Conservation (phyloP, 2,888 invertebrate species). For the Caenorhabditis sinica region DNA sequence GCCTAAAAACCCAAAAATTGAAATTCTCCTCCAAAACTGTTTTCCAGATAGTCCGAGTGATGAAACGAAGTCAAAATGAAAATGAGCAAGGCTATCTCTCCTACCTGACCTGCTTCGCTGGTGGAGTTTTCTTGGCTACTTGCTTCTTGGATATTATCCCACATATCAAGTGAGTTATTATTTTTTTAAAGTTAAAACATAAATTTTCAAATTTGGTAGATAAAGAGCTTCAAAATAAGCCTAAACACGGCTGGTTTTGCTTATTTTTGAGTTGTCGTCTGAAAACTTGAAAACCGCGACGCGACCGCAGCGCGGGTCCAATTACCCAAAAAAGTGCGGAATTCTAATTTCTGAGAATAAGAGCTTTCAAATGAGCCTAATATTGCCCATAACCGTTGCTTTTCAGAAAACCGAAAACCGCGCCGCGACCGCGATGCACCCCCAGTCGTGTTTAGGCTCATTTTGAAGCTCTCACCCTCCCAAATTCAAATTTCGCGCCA, state of each 20-base stretch:
- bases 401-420: too few species aligned
- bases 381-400: neutral
- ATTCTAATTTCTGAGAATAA: neutral
- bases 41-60: conserved; percentile 59
- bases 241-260: conserved; percentile 1
- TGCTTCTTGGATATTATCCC: conserved; percentile 82
- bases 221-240: conserved; percentile 26
- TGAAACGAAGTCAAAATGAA: conserved; percentile 66
- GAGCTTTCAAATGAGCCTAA: conserved; percentile 2
- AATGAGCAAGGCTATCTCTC: conserved; percentile 61
- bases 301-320: too few species aligned
- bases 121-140: conserved; percentile 80
- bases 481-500: neutral
- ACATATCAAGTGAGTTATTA: conserved; percentile 75
- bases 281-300: too few species aligned
- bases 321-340: too few species aligned
- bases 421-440: neutral
- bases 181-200: neutral
- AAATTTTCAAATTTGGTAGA: neutral
- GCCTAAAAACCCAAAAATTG: neutral
- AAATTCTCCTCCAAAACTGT: neutral
- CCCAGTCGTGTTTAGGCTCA: conserved; percentile 16
- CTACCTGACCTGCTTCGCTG: conserved; percentile 69
- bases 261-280: too few species aligned
- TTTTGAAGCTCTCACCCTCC: neutral